Conservation (phyloP, 2,797 vertebrate species). For the Hozukius guyotensis region DNA sequence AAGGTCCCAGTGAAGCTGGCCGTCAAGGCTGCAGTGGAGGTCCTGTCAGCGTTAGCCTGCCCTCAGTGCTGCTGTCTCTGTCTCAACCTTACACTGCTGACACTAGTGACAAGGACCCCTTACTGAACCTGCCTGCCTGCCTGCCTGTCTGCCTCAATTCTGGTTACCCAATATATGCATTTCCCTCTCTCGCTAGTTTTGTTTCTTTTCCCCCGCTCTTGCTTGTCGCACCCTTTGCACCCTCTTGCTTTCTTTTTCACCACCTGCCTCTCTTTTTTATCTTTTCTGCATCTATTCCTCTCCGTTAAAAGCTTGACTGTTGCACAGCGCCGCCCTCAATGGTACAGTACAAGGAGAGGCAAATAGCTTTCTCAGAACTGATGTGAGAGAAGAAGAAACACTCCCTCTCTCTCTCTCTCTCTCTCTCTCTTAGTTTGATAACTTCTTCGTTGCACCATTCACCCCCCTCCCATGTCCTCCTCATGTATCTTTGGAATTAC, state of each 20-base stretch:
- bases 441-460: conserved; percentile 86
- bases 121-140: conserved; percentile 80
- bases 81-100: conserved; percentile 67
- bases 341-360: conserved; percentile 79
- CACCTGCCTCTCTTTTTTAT: conserved; percentile 27
- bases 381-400: conserved; percentile 73
- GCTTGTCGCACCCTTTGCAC: conserved; percentile 30
- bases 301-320: conserved; percentile 84
- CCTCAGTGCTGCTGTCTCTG: conserved; percentile 79
- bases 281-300: conserved; percentile 71
- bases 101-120: conserved; percentile 81
- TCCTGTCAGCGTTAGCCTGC: conserved; percentile 80
- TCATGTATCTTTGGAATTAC: conserved; percentile 94
- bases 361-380: conserved; percentile 72
- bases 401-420: conserved; percentile 35
- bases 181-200: conserved; percentile 64
- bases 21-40: conserved; percentile 89
- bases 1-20: conserved; percentile 91
- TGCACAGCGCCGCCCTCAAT: conserved; percentile 77
- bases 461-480: conserved; percentile 81
- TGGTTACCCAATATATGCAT: conserved; percentile 60
- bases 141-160: conserved; percentile 76
- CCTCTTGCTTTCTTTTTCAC: conserved; percentile 3
- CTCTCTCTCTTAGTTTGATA: conserved; percentile 79
- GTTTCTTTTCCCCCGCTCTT: conserved; percentile 69